phyloP scores from a whole-genome alignment of 2,888 invertebrate genomes.

The Mythimna vitellina region DNA sequence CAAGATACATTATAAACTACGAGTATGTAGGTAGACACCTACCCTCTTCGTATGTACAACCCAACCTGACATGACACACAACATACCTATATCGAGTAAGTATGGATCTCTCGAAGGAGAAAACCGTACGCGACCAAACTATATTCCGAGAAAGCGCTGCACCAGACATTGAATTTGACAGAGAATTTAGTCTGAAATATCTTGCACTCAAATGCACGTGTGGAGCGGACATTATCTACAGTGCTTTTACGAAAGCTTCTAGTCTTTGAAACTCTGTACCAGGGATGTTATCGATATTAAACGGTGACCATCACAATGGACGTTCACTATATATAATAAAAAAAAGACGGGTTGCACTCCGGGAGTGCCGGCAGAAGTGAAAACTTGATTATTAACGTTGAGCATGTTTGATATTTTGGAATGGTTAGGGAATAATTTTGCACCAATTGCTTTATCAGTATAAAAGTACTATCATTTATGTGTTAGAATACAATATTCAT shows the following conservation, averaged over 20 bases:
- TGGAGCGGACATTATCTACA: slow-evolving; percentile 32
- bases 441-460: no score
- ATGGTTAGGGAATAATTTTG: no score
- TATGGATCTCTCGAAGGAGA: slow-evolving; percentile 8
- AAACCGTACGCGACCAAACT: slow-evolving; percentile 24
- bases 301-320: no score
- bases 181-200: slow-evolving; percentile 47
- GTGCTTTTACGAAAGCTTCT: slow-evolving; percentile 3
- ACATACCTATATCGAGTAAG: not conserved
- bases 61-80: not conserved
- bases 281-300: no score
- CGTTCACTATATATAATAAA: no score
- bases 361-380: no score
- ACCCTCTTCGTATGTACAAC: not conserved
- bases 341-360: no score
- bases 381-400: no score
- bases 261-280: not conserved
- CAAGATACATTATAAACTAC: not conserved
- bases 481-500: no score
- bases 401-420: no score
- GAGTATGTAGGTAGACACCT: not conserved
- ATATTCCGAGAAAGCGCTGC: slow-evolving; percentile 11
- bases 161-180: no score
- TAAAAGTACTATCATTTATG: no score
- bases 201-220: slow-evolving; percentile 46